These are phyloP conservation scores for Cataglyphis albicans DNA, from an alignment of 2,888 invertebrate species.

Conservation along the genomic window DNA sequence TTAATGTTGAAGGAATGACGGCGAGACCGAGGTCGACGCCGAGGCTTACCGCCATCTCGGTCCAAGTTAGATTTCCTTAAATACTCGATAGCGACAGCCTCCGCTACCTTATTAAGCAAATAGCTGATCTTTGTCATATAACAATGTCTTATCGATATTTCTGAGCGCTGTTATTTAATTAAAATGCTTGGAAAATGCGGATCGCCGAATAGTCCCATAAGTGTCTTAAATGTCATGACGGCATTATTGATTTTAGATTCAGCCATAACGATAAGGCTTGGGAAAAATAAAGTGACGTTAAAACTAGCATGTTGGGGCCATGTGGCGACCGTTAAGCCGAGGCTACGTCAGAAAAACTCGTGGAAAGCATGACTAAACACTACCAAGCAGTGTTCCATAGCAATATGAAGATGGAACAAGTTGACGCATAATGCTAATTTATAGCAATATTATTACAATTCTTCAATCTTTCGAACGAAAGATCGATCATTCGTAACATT, in stretches of 20 bases:
- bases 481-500: background rate
- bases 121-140: constrained; percentile 1
- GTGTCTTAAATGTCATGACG: background rate
- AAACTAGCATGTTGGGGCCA: constrained; percentile 18
- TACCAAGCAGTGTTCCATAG: background rate
- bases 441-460: constrained; percentile 6
- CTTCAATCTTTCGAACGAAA: constrained; percentile 1
- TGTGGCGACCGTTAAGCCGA: constrained; percentile 25
- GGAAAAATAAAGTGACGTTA: background rate
- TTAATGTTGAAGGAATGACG: constrained; percentile 54
- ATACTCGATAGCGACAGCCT: constrained; percentile 11
- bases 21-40: constrained; percentile 50
- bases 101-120: constrained; percentile 15
- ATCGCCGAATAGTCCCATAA: background rate
- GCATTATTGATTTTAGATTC: background rate
- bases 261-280: background rate
- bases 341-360: constrained; percentile 8
- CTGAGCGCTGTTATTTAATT: constrained; percentile 4
- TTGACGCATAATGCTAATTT: constrained; percentile 5
- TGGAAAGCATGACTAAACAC: background rate
- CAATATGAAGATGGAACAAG: background rate
- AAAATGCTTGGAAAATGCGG: background rate
- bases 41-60: constrained; percentile 43
- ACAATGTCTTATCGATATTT: background rate
- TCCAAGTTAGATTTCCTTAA: constrained; percentile 63